Evolutionary conservation across 1,140 invertebrate genomes (phyloP).

Genomic region (Tribolium madens): DNA sequence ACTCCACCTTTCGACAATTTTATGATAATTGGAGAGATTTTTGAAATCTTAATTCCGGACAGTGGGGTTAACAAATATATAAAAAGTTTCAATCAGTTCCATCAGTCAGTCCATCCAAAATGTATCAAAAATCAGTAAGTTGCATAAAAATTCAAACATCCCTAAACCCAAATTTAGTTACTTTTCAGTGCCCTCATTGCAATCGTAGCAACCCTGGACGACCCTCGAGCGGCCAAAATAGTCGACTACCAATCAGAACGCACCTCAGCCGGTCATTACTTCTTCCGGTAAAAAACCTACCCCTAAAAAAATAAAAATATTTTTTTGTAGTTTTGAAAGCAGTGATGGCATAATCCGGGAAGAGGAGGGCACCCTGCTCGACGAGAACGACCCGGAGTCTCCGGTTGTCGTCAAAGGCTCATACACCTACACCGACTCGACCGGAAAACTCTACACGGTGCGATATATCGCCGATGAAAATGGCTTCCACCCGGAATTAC

Average conservation of each 20-base stretch:
- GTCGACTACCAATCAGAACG: slow-evolving; percentile 16
- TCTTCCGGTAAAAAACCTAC: slow-evolving; percentile 20
- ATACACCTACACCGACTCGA: slow-evolving; percentile 70
- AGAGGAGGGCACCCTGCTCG: slow-evolving; percentile 73
- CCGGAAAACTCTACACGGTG: slow-evolving; percentile 70
- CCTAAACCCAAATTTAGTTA: not conserved
- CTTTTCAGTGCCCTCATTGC: not conserved
- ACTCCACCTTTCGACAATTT: slow-evolving; percentile 3
- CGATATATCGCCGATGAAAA: slow-evolving; percentile 71
- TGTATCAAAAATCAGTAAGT: slow-evolving; percentile 10
- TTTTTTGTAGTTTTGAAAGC: slow-evolving; percentile 56
- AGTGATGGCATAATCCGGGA: slow-evolving; percentile 75
- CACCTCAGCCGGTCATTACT: not conserved
- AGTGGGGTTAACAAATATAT: slow-evolving; percentile 36
- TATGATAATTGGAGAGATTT: slow-evolving; percentile 43
- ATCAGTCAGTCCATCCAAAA: not conserved
- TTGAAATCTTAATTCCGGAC: not conserved
- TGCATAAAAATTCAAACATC: not conserved
- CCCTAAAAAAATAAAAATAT: not conserved
- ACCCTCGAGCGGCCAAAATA: not conserved
- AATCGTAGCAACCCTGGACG: not conserved
- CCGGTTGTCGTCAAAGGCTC: slow-evolving; percentile 63
- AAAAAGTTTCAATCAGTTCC: not conserved
- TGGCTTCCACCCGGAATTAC: slow-evolving; percentile 67
- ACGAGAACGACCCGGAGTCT: slow-evolving; percentile 67